A percentile compares a stretch with the other conserved stretches of the same genome.
These are phyloP conservation scores for Ditula angustiorana DNA, from an alignment of 2,888 invertebrate genomes.

Conservation along the genomic window DNA sequence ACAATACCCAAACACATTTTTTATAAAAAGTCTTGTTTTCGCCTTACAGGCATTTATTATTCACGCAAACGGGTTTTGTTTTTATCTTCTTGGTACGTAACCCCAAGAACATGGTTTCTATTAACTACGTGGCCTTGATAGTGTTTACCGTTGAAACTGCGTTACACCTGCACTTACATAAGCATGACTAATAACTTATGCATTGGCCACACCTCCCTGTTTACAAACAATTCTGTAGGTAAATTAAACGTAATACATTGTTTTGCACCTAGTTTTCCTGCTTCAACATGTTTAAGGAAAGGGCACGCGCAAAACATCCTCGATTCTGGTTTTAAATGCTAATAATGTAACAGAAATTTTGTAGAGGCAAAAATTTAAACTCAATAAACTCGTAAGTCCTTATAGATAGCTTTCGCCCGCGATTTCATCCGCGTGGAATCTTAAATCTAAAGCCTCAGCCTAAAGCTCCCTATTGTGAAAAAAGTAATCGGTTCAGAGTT, in stretches of 20 bases:
- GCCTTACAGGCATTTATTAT: too few species aligned
- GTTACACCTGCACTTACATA: constrained; percentile 38
- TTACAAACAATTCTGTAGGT: constrained; percentile 46
- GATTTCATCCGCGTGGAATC: too few species aligned
- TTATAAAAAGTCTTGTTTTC: too few species aligned
- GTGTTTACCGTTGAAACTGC: constrained; percentile 47
- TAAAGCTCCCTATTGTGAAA: too few species aligned
- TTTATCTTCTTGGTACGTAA: not conserved
- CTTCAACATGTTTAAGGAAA: constrained; percentile 11
- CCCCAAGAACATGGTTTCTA: not conserved
- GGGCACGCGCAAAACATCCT: not conserved
- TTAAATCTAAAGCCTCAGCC: too few species aligned
- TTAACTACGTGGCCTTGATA: constrained; percentile 43
- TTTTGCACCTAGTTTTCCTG: not conserved
- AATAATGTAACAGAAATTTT: not conserved
- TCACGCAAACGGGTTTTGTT: too few species aligned
- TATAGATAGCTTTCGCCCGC: too few species aligned
- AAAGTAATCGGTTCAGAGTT: too few species aligned
- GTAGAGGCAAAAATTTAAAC: too few species aligned
- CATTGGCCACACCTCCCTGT: constrained; percentile 57
- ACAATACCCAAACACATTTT: too few species aligned
- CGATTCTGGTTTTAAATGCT: not conserved
- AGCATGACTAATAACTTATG: constrained; percentile 32
- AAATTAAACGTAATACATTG: constrained; percentile 26
- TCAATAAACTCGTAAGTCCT: too few species aligned